Base-by-base conservation (phyloP, 37 sponge, comb jelly and placozoan genomes). In the Hexactinellida sp. region DNA sequence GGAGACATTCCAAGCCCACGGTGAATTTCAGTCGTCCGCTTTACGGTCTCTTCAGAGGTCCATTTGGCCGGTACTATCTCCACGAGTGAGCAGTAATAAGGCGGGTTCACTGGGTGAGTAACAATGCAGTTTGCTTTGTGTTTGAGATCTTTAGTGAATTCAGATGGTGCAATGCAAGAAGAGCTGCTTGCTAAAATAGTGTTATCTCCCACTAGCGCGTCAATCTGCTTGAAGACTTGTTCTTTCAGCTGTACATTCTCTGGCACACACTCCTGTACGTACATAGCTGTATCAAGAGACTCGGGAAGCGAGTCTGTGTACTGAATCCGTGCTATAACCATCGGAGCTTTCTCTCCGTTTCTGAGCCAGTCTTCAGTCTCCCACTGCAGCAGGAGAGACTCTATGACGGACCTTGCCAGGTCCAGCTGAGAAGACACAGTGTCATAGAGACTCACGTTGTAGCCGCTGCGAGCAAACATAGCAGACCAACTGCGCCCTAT, bases 191-290 rank as follows among this genome's bases (percentile, higher is more conserved):
- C 90, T 25, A 97, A 83, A 52, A 97, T 87, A 38, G 87, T 85
- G 38, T 86, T 83, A 54, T 93, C 92, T 54, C 37, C 83, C 0
- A 84, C 95, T 39, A 88, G 84, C 16, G 37, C 39, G 84, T 97
- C 97, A 39, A 97, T 34, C 36, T 90, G 55, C 16, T 7, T 36
- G 87, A 97, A 97, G 1, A 97, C 93, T 52, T 89, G 86, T 82
- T 84, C 38, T 89, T 97, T 97, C 86, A 97, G 55, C 21, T 89
- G 90, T 36, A 94, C 85, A 85, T 88, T 87, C 82, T 97, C 97
- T 83, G 94, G 94, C 21, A 92, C 91, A 91, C 97, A 93, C 38
- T 97, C 97, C 93, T 97, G 97, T 0, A 97, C 86, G 85, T 94
- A 91, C 0, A 88, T 23, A 28, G 93, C 92, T 76, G 87, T 92